These are phyloP conservation scores for Macquaria australasica DNA, from an alignment of 2,113 vertebrate genomes.

Conservation along the genomic window DNA sequence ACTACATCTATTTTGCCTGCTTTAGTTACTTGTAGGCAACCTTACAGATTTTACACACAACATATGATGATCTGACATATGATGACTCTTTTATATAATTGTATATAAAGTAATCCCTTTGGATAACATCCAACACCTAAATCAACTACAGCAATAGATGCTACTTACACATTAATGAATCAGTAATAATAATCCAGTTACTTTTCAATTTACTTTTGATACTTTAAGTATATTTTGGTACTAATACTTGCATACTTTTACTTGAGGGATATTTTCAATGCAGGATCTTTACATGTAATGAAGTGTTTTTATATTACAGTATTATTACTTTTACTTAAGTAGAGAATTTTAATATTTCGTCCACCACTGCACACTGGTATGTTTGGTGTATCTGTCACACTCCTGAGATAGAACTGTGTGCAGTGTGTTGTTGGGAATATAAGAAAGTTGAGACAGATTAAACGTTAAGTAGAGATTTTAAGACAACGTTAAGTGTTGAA, in stretches of 20 bases:
- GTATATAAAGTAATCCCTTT: not conserved
- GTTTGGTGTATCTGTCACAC: constrained; percentile 2
- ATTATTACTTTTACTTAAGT: not conserved
- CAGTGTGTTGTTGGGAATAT: not conserved
- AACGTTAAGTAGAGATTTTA: not conserved
- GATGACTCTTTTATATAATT: not conserved
- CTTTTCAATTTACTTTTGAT: not conserved
- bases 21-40: not conserved
- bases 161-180: not conserved
- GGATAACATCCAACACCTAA: not conserved
- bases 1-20: not conserved
- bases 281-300: not conserved
- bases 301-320: not conserved
- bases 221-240: not conserved
- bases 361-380: not conserved
- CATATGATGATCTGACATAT: not conserved
- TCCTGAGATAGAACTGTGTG: not conserved
- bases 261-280: not conserved
- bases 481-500: not conserved
- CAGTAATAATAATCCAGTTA: not conserved
- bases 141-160: not conserved
- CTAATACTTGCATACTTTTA: not conserved
- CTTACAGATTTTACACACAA: not conserved
- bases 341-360: not conserved
- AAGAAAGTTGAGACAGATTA: not conserved